These are phyloP conservation scores for Stercorarius parasiticus DNA, from an alignment of 2,113 vertebrate genomes.

Conservation along the genomic window DNA sequence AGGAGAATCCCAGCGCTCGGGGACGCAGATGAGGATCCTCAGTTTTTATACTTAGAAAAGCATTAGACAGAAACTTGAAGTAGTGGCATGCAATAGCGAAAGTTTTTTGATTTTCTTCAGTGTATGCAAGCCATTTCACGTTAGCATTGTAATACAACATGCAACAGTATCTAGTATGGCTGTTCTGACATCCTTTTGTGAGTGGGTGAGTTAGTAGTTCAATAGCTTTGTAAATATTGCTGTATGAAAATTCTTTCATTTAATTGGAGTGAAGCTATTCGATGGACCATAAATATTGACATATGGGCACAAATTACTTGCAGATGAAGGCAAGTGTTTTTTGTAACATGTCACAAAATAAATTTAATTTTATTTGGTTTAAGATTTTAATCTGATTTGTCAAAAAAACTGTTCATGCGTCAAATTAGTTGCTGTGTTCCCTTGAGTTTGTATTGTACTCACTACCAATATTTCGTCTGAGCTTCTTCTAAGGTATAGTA, in stretches of 20 bases:
- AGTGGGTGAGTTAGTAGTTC: not conserved
- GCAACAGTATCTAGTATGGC: not conserved
- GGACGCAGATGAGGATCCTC: not conserved
- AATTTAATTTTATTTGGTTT: conserved; percentile 55
- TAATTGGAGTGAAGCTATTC: not conserved
- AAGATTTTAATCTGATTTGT: conserved; percentile 69
- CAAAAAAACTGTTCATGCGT: not conserved
- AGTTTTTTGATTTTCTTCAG: not conserved
- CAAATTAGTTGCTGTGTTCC: not conserved
- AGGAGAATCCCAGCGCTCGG: not conserved
- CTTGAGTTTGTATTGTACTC: conserved; percentile 18
- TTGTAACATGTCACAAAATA: not conserved
- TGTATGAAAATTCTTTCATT: conserved; percentile 5
- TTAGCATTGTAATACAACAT: not conserved
- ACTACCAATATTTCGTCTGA: not conserved
- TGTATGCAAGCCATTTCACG: not conserved
- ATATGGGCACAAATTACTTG: conserved; percentile 21
- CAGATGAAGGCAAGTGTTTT: conserved; percentile 18
- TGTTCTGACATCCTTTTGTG: not conserved
- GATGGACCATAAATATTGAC: conserved; percentile 33
- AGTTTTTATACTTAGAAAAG: not conserved
- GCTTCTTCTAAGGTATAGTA: conserved; percentile 17
- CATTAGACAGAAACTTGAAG: not conserved
- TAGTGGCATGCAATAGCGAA: not conserved
- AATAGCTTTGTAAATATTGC: conserved; percentile 31